Evolutionary conservation across 2,888 invertebrate genomes (phyloP).

Genomic region (Platycheirus rosarum): DNA sequence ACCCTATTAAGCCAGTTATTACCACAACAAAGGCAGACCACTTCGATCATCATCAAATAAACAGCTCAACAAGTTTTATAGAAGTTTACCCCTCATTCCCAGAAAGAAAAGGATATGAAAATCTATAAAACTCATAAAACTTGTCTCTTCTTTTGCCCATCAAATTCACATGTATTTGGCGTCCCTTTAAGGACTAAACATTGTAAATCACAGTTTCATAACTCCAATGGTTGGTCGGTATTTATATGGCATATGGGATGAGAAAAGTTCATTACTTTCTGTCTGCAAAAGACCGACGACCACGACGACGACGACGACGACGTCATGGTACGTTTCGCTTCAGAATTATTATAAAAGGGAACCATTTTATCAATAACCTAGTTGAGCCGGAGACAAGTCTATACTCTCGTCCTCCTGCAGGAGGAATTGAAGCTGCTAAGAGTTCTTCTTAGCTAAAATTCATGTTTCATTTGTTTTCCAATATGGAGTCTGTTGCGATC

Average conservation of each 20-base stretch:
- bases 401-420: background rate
- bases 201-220: conserved; percentile 65
- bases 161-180: conserved; percentile 8
- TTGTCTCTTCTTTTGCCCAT: conserved; percentile 10
- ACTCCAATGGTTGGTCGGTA: conserved; percentile 1
- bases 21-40: conserved; percentile 17
- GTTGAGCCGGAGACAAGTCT: conserved; percentile 71
- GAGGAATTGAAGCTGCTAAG: background rate
- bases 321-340: conserved; percentile 62
- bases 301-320: too few relatives aligned
- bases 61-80: conserved; percentile 48
- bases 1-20: background rate
- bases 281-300: too few relatives aligned
- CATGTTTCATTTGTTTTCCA: conserved; percentile 51
- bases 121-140: conserved; percentile 39
- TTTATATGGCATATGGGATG: background rate
- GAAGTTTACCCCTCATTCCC: background rate
- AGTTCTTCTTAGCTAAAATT: conserved; percentile 9
- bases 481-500: too few relatives aligned
- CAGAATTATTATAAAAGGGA: conserved; percentile 29
- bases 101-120: conserved; percentile 19
- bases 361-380: conserved; percentile 70
- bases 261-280: conserved; percentile 71
- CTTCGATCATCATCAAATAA: conserved; percentile 43
- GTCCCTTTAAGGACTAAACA: conserved; percentile 43